phyloP scores from a whole-genome alignment of 2,888 invertebrate genomes.

The Aspidapion aeneum region DNA sequence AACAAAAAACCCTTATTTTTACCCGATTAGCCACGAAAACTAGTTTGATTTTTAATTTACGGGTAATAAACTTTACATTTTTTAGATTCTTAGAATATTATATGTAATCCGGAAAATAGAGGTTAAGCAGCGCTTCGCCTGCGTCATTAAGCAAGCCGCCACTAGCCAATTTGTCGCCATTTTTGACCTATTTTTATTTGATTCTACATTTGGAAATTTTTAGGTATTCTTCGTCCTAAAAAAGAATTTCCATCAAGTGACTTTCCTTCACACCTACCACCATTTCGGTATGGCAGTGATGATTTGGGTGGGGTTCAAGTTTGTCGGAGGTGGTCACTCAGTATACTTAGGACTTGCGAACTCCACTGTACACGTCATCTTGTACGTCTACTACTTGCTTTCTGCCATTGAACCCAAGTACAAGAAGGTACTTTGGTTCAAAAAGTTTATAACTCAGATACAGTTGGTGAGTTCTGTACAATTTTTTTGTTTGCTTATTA shows the following conservation, averaged over 20 bases:
- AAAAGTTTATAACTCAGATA: conserved; percentile 78
- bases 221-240: conserved; percentile 79
- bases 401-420: conserved; percentile 68
- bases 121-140: no score
- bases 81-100: no score
- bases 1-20: no score
- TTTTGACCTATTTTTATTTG: conserved; percentile 2
- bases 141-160: no score
- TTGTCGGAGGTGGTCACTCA: conserved; percentile 64
- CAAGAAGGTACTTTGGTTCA: conserved; percentile 71
- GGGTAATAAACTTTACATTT: no score
- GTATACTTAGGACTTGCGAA: conserved; percentile 62
- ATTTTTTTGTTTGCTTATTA: background rate
- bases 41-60: no score
- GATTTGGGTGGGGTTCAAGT: conserved; percentile 61
- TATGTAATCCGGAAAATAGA: no score
- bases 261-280: conserved; percentile 84
- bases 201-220: no score
- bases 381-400: conserved; percentile 81
- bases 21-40: no score
- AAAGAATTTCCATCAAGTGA: conserved; percentile 77
- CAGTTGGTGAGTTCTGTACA: conserved; percentile 60
- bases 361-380: conserved; percentile 70
- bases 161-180: no score
- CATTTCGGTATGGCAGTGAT: conserved; percentile 76